A percentile compares a stretch with the other conserved stretches of the same genome.
These are phyloP conservation scores for Nematolebias whitei DNA, from an alignment of 2,113 vertebrate genomes.

Conservation along the genomic window DNA sequence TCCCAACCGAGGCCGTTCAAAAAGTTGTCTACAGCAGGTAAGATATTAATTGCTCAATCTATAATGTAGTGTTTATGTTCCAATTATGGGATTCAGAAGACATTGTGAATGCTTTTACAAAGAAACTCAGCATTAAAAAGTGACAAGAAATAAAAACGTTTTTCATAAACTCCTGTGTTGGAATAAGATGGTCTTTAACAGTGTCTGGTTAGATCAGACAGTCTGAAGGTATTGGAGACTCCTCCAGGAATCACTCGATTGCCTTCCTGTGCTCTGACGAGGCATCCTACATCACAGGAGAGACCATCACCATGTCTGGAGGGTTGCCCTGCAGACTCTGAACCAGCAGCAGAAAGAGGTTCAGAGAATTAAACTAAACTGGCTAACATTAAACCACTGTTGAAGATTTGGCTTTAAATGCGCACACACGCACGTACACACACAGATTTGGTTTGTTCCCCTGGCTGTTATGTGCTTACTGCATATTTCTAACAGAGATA, in stretches of 20 bases:
- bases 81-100: constrained; percentile 82
- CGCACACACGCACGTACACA: too few relatives aligned
- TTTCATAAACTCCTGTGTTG: not conserved
- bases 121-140: constrained; percentile 80
- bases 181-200: too few relatives aligned
- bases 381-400: too few relatives aligned
- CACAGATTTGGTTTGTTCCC: too few relatives aligned
- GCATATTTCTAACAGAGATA: too few relatives aligned
- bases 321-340: constrained; percentile 79
- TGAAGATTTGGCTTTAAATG: too few relatives aligned
- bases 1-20: too few relatives aligned
- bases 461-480: too few relatives aligned
- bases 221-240: constrained; percentile 85
- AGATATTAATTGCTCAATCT: too few relatives aligned
- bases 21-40: too few relatives aligned
- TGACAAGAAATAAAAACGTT: constrained; percentile 33
- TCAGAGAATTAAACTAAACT: too few relatives aligned
- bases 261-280: constrained; percentile 88
- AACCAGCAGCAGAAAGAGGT: too few relatives aligned
- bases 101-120: constrained; percentile 52
- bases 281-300: constrained; percentile 88
- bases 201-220: constrained; percentile 74
- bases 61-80: constrained; percentile 18
- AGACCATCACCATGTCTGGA: constrained; percentile 86
- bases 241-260: constrained; percentile 78